phyloP scores from a whole-genome alignment of 2,888 invertebrate genomes.

The Acanthopleura granulata region DNA sequence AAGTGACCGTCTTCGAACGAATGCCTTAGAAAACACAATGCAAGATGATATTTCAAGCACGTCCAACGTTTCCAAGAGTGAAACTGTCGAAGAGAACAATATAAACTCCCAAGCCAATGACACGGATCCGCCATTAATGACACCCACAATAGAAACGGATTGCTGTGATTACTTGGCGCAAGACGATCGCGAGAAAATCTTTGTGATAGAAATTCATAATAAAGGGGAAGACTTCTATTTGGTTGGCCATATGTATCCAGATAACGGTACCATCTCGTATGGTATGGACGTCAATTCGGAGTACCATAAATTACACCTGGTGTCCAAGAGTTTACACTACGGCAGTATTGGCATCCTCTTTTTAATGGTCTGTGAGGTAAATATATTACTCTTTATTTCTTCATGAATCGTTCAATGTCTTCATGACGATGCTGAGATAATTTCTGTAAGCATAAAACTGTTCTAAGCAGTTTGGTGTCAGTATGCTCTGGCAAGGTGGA shows the following conservation, averaged over 20 bases:
- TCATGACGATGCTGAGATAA: too few relatives aligned
- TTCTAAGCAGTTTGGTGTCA: too few relatives aligned
- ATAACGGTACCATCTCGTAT: not conserved
- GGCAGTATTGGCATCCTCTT: slow-evolving; percentile 46
- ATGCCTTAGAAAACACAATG: slow-evolving; percentile 19
- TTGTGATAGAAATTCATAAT: slow-evolving; percentile 21
- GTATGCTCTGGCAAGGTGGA: too few relatives aligned
- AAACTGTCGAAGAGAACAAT: not conserved
- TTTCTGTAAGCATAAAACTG: too few relatives aligned
- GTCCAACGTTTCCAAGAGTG: not conserved
- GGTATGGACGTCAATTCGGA: slow-evolving; percentile 20
- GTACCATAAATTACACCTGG: slow-evolving; percentile 41
- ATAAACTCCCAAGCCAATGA: not conserved
- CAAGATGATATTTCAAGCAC: not conserved
- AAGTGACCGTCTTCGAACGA: slow-evolving; percentile 4
- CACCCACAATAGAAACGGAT: not conserved
- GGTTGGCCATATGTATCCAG: slow-evolving; percentile 16
- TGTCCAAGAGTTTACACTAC: slow-evolving; percentile 44
- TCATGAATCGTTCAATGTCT: too few relatives aligned
- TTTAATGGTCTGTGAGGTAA: slow-evolving; percentile 51
- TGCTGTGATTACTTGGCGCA: not conserved
- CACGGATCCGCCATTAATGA: not conserved
- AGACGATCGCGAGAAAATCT: slow-evolving; percentile 2
- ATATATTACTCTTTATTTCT: too few relatives aligned
- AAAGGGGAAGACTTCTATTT: slow-evolving; percentile 13